These are phyloP conservation scores for Lordiphosa fenestrarum DNA, from an alignment of 2,888 invertebrate genomes.

Conservation along the genomic window DNA sequence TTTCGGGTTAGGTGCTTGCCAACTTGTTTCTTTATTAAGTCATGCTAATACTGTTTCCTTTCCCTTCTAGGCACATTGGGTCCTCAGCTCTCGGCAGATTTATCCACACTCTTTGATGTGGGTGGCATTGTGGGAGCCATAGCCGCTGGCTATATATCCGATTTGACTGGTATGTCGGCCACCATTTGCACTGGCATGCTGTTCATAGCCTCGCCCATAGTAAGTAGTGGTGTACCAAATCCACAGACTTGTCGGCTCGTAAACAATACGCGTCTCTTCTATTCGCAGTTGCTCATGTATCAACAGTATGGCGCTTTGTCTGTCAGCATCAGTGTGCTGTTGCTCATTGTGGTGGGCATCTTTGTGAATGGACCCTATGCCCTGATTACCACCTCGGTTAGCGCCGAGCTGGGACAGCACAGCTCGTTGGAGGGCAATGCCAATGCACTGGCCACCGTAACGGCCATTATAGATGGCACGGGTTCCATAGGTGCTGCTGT, in stretches of 20 bases:
- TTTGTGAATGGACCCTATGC: conserved; percentile 98
- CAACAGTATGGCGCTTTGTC: conserved; percentile 86
- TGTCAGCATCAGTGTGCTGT: conserved; percentile 83
- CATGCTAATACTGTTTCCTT: no score
- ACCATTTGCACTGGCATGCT: conserved; percentile 93
- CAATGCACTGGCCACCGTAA: conserved; percentile 96
- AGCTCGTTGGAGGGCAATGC: conserved; percentile 90
- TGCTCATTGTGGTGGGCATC: conserved; percentile 88
- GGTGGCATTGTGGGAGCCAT: conserved; percentile 96
- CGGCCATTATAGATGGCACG: conserved; percentile 98
- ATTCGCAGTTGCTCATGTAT: conserved; percentile 88
- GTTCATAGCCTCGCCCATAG: conserved; percentile 89
- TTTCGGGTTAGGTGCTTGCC: no score
- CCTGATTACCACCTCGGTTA: conserved; percentile 97
- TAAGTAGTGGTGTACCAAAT: conserved; percentile 75
- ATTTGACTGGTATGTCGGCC: conserved; percentile 91
- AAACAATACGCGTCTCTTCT: not conserved
- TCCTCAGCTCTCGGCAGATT: conserved; percentile 86
- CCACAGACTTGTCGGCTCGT: no score
- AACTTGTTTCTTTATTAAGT: no score
- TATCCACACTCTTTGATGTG: conserved; percentile 91
- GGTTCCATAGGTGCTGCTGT: conserved; percentile 91
- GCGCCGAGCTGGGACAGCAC: conserved; percentile 95
- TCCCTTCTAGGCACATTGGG: conserved; percentile 83
- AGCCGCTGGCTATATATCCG: conserved; percentile 91